These are phyloP conservation scores for Bufo gargarizans DNA, from an alignment of 2,113 vertebrate species.

Conservation along the genomic window DNA sequence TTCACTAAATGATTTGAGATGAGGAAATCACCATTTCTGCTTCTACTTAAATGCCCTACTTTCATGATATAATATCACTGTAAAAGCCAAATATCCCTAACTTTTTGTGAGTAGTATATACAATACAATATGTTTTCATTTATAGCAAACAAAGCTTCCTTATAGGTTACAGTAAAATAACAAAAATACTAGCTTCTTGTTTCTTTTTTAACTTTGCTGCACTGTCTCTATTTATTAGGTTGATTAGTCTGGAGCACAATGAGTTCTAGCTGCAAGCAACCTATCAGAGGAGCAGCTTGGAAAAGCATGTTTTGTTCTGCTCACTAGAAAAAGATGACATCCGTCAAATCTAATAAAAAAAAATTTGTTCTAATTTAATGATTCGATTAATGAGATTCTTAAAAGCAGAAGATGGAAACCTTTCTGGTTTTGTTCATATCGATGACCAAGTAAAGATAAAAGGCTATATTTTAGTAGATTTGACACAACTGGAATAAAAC, in stretches of 20 bases:
- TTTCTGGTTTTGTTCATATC: neutral
- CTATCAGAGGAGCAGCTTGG: conserved; percentile 34
- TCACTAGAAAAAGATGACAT: conserved; percentile 32
- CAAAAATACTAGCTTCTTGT: conserved; percentile 17
- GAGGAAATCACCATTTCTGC: no score
- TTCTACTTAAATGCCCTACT: no score
- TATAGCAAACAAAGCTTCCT: neutral
- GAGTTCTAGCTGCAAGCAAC: conserved; percentile 41
- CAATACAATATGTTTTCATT: no score
- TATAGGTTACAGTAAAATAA: conserved; percentile 12
- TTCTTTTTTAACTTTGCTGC: conserved; percentile 15
- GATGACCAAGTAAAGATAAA: neutral
- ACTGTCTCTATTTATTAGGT: conserved; percentile 46
- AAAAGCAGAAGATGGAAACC: neutral
- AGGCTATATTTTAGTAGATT: neutral
- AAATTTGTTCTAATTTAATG: conserved; percentile 35
- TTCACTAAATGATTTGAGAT: no score
- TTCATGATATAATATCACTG: no score
- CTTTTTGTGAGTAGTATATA: no score
- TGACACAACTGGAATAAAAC: neutral
- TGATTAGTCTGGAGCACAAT: conserved; percentile 25
- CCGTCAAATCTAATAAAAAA: conserved; percentile 27
- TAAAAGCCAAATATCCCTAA: no score
- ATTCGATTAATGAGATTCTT: conserved; percentile 34
- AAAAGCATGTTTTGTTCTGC: conserved; percentile 31